A percentile compares a stretch with the other conserved stretches of the same genome.
phyloP scores from a whole-genome alignment of 2,888 invertebrate genomes.

The Hyppa rectilinea region DNA sequence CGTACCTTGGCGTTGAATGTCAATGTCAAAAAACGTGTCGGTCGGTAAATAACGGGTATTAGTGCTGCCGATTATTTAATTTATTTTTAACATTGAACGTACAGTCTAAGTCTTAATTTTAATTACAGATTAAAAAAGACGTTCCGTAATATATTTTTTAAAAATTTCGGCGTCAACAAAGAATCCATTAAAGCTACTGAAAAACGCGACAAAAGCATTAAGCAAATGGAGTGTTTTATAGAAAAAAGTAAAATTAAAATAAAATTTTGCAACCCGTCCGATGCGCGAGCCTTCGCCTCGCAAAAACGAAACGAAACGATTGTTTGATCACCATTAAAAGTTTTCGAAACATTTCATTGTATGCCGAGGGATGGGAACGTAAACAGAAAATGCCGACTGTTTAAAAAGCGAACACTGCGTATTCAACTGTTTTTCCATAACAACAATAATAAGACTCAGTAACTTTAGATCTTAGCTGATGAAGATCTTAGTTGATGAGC shows the following conservation, averaged over 20 bases:
- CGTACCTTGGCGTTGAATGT: neutral
- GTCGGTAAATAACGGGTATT: neutral
- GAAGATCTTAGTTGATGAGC: slow-evolving; percentile 58
- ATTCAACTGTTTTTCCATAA: slow-evolving; percentile 63
- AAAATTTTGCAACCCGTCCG: slow-evolving; percentile 72
- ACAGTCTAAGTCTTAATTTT: neutral
- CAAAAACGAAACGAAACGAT: slow-evolving; percentile 80
- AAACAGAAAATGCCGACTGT: slow-evolving; percentile 76
- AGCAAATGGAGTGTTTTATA: slow-evolving; percentile 75
- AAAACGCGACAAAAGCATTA: slow-evolving; percentile 74
- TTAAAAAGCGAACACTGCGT: slow-evolving; percentile 63
- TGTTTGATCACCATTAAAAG: slow-evolving; percentile 89
- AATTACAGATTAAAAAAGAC: slow-evolving; percentile 4
- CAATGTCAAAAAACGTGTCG: neutral
- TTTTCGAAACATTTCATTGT: slow-evolving; percentile 84
- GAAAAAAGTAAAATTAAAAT: slow-evolving; percentile 60
- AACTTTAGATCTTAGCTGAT: slow-evolving; percentile 59
- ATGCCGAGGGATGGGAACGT: slow-evolving; percentile 74
- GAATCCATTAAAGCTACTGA: slow-evolving; percentile 63
- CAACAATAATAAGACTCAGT: slow-evolving; percentile 58
- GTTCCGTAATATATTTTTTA: slow-evolving; percentile 6
- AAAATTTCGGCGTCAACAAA: slow-evolving; percentile 41
- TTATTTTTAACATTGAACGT: neutral
- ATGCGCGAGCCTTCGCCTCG: slow-evolving; percentile 59
- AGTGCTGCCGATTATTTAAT: neutral